A percentile compares a stretch with the other conserved stretches of the same genome.
phyloP scores from a whole-genome alignment of 2,888 invertebrate species.

The Crocallis elinguaria region DNA sequence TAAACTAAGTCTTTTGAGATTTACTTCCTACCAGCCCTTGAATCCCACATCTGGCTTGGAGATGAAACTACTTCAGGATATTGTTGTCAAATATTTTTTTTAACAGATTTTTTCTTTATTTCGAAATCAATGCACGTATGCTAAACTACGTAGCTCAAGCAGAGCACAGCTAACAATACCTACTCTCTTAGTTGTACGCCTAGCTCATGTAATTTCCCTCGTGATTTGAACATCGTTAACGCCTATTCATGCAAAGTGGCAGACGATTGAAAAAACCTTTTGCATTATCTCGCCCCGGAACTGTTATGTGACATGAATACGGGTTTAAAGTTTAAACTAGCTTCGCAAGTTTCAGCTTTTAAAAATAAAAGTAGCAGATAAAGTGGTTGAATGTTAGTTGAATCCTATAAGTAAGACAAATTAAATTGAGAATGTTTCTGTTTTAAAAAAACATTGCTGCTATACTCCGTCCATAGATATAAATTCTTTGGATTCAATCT shows the following conservation, averaged over 20 bases:
- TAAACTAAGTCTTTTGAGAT: slow-evolving; percentile 52
- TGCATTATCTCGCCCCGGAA: not conserved
- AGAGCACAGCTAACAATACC: too few species aligned
- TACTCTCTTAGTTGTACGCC: slow-evolving; percentile 5
- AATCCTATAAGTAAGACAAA: too few species aligned
- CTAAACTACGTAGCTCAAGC: too few species aligned
- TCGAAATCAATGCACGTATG: too few species aligned
- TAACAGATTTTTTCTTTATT: too few species aligned
- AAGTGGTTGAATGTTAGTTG: too few species aligned
- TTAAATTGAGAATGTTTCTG: too few species aligned
- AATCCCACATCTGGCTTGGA: slow-evolving; percentile 37
- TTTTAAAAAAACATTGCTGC: too few species aligned
- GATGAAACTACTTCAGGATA: slow-evolving; percentile 10
- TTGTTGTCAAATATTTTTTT: slow-evolving; percentile 27
- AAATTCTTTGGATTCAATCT: too few species aligned
- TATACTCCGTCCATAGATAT: too few species aligned
- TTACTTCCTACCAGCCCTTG: slow-evolving; percentile 42
- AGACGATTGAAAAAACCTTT: slow-evolving; percentile 41
- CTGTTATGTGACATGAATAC: slow-evolving; percentile 19
- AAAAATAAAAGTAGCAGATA: too few species aligned
- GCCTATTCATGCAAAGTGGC: slow-evolving; percentile 67
- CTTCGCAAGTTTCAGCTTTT: too few species aligned
- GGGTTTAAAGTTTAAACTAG: not conserved
- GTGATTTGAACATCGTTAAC: slow-evolving; percentile 72
- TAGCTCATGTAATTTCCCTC: slow-evolving; percentile 66